These are phyloP conservation scores for Anhinga rufa DNA, from an alignment of 2,113 vertebrate species.

Conservation along the genomic window DNA sequence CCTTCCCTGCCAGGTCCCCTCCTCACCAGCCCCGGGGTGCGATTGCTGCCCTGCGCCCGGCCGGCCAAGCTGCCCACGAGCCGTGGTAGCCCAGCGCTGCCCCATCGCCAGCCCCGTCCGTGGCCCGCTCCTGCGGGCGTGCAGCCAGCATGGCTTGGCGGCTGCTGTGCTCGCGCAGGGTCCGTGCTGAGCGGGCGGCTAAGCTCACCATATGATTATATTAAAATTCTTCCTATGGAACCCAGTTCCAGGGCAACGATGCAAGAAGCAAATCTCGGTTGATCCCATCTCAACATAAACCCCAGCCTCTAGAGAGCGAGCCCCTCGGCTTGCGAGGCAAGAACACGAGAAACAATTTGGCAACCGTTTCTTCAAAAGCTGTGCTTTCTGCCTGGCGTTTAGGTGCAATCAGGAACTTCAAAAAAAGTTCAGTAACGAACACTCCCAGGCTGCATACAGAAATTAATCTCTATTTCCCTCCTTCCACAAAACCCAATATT, in stretches of 20 bases:
- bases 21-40: not conserved
- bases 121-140: rapidly evolving
- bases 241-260: not conserved
- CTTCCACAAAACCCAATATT: not conserved
- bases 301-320: not conserved
- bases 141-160: rapidly evolving
- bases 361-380: too few relatives aligned
- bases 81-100: not conserved
- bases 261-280: not conserved
- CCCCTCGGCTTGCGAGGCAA: too few relatives aligned
- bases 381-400: not conserved
- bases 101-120: not conserved
- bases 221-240: not conserved
- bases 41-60: not conserved
- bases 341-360: not conserved
- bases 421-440: not conserved
- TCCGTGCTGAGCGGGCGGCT: rapidly evolving
- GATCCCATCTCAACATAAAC: not conserved
- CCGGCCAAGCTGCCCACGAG: not conserved
- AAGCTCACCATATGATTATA: not conserved
- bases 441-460: too few relatives aligned
- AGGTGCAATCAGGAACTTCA: not conserved
- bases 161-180: rapidly evolving
- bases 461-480: too few relatives aligned
- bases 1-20: too few relatives aligned